phyloP scores from a whole-genome alignment of 2,888 invertebrate species.

The Lagria hirta region DNA sequence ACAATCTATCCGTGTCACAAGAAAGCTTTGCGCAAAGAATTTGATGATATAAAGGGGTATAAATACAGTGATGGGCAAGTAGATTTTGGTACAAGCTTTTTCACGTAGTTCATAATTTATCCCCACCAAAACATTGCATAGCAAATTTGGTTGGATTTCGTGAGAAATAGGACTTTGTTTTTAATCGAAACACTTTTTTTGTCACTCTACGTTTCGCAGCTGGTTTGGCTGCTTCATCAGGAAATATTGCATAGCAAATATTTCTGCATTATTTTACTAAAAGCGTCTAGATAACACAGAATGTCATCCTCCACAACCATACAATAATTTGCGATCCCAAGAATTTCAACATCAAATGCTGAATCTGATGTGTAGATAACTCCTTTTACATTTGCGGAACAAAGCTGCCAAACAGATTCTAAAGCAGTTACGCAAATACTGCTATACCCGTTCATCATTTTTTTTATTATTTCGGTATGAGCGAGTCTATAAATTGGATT shows the following conservation, averaged over 20 bases:
- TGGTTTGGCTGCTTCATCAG: no score
- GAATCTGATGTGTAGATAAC: constrained; percentile 11
- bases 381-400: constrained; percentile 9
- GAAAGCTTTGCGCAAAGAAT: constrained; percentile 10
- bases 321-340: constrained; percentile 3
- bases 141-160: constrained; percentile 7
- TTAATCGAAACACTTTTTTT: no score
- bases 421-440: constrained; percentile 6
- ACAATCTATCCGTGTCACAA: constrained; percentile 7
- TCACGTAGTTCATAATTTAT: constrained; percentile 10
- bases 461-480: constrained; percentile 10
- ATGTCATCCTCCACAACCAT: constrained; percentile 1
- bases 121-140: constrained; percentile 11
- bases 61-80: constrained; percentile 6
- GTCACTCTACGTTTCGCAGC: no score
- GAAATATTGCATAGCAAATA: no score
- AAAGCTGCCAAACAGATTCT: constrained; percentile 4
- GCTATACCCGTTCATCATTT: constrained; percentile 11
- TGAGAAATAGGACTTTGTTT: no score
- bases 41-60: constrained; percentile 12
- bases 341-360: constrained; percentile 6
- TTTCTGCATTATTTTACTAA: constrained; percentile 3
- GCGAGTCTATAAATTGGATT: constrained; percentile 8
- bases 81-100: constrained; percentile 13
- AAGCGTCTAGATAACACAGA: constrained; percentile 2